Base-by-base conservation (phyloP, 2,888 invertebrate genomes). In the Eupithecia pulchellata region DNA sequence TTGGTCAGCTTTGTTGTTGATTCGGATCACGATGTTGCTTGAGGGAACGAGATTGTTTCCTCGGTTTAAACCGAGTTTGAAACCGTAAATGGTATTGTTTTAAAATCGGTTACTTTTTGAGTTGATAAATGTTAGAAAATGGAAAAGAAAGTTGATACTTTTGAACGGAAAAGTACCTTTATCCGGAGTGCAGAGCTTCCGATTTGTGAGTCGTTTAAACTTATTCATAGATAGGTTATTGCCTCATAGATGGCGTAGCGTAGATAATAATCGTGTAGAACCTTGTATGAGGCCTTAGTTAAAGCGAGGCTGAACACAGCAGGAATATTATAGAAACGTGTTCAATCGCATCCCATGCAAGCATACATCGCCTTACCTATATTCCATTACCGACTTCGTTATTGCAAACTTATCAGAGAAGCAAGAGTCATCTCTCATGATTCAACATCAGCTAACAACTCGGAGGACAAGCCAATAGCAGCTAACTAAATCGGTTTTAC, bases 1-100 rank as follows among this genome's bases (percentile, higher is more conserved):
- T 82, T 83, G 79, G 77, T 73, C 75, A 78, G 78, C 80, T 77
- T 79, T 79, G 76, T 78, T 73, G 70, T 71, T 72, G 64, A 60
- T 75, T 72, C 66, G 69, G 71, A 66, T 70, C 77, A 67, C 67
- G 67, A 66, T 68, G 66, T 70, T 66, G 67, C 47, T 64, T 64
- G 58, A 47, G 52, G 32, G 61, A 55, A 66, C 70, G 66, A 68
- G 66, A 66, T 66, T 64, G 73, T 69, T 72, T 66, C 61, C 47
- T 57, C 30, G 34, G 64, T 25, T 64, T 47, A n/a, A 68, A 17
- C 57, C n/a, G 30, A 34, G 42, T 61, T 14, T 64, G 25, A 25
- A 69, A 20, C 57, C 14, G 27, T 6, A 29, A 30, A 66, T 62
- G 57, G 60, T 36, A 47, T 25, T 69, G 65, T 69, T 66, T 66